Evolutionary conservation across 2,113 vertebrate genomes (phyloP).

Genomic region (Haemorhous mexicanus): DNA sequence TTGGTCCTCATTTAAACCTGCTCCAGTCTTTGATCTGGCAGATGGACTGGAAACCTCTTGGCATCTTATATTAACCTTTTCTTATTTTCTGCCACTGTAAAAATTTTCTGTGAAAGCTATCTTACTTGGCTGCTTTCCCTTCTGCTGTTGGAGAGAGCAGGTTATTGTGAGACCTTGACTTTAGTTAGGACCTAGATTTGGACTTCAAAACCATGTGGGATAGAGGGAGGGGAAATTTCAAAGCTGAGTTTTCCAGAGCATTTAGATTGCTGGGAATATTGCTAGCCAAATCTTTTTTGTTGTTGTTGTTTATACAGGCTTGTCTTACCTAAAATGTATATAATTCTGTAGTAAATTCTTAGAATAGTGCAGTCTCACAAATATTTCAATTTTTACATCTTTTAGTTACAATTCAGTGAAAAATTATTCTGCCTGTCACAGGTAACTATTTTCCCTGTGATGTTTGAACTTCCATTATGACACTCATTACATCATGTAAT

Average conservation of each 20-base stretch:
- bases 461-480: neutral
- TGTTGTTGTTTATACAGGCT: neutral
- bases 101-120: neutral
- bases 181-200: neutral
- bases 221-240: neutral
- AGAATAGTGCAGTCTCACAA: neutral
- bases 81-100: neutral
- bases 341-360: neutral
- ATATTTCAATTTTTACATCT: neutral
- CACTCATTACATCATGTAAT: neutral
- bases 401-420: neutral
- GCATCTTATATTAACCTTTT: neutral
- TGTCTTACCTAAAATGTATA: neutral
- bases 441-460: neutral
- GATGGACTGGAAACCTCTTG: neutral
- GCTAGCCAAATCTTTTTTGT: neutral
- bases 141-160: neutral
- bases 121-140: neutral
- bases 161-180: neutral
- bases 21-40: neutral
- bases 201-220: neutral
- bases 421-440: neutral
- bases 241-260: neutral
- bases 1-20: neutral
- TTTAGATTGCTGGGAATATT: neutral